phyloP scores from a whole-genome alignment of 2,888 invertebrate species.

The Sarcophaga subvicina region DNA sequence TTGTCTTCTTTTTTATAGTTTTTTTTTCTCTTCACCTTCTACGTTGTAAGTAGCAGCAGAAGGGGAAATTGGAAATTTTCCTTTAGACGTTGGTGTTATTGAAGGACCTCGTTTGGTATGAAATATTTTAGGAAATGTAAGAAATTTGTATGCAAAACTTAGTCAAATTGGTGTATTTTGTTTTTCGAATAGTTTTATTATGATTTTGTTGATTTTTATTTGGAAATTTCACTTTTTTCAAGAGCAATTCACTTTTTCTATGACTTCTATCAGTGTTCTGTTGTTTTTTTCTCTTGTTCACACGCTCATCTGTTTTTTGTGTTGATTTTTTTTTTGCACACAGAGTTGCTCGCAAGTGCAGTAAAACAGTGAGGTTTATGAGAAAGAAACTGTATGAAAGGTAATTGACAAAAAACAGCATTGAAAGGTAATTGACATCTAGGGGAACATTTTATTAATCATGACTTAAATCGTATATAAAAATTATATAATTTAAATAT shows the following conservation, averaged over 20 bases:
- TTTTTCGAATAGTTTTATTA: background rate
- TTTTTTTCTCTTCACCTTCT: conserved; percentile 21
- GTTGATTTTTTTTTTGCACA: background rate
- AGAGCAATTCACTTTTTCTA: conserved; percentile 51
- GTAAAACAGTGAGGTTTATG: conserved; percentile 5
- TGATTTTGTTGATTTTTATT: background rate
- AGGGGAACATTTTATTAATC: background rate
- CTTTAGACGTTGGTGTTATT: background rate
- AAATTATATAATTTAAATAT: no score
- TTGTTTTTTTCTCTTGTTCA: conserved; percentile 8
- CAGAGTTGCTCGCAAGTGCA: conserved; percentile 22
- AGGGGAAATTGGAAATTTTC: conserved; percentile 35
- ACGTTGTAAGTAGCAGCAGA: conserved; percentile 7
- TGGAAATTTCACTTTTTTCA: conserved; percentile 53
- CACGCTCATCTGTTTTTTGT: conserved; percentile 44
- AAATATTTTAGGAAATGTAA: background rate
- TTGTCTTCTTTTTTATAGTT: conserved; percentile 55
- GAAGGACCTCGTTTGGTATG: background rate
- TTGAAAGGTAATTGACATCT: background rate
- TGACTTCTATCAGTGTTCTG: conserved; percentile 16
- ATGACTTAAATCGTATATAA: background rate
- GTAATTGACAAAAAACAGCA: background rate
- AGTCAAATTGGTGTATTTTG: background rate
- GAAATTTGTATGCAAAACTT: background rate
- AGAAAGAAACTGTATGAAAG: no score